These are phyloP conservation scores for Mamestra brassicae DNA, from an alignment of 2,888 invertebrate genomes.

Conservation along the genomic window DNA sequence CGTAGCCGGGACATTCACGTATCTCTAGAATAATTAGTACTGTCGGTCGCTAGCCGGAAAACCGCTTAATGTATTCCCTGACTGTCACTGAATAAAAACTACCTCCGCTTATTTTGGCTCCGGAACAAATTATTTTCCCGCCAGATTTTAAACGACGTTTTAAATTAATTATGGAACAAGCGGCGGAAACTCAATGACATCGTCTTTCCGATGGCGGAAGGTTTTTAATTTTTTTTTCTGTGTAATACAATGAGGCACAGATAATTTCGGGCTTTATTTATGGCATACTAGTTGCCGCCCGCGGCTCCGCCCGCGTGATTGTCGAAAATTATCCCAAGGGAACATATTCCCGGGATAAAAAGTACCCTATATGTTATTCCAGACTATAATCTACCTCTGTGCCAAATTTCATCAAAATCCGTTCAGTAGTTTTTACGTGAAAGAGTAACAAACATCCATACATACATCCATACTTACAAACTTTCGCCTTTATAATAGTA, in stretches of 20 bases:
- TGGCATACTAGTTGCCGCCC: too few species aligned
- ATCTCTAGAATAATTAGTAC: conserved; percentile 14
- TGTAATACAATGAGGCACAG: conserved; percentile 29
- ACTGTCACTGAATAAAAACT: conserved; percentile 48
- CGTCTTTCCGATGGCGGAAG: conserved; percentile 55
- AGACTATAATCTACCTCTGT: too few species aligned
- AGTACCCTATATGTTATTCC: too few species aligned
- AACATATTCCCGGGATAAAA: too few species aligned
- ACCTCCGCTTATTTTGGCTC: conserved; percentile 41
- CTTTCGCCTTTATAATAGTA: too few species aligned
- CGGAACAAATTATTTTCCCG: conserved; percentile 51
- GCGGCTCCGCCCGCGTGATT: too few species aligned
- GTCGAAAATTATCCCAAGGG: too few species aligned
- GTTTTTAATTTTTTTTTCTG: conserved; percentile 35
- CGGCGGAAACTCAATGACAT: conserved; percentile 59
- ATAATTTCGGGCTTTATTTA: conserved; percentile 53
- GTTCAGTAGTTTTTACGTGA: too few species aligned
- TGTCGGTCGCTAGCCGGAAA: conserved; percentile 7
- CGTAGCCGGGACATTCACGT: not conserved
- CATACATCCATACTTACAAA: too few species aligned
- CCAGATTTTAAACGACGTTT: conserved; percentile 58
- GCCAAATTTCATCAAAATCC: too few species aligned
- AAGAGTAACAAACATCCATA: too few species aligned
- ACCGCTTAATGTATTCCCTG: conserved; percentile 32
- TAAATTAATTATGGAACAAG: conserved; percentile 60